Evolutionary conservation across 1,140 invertebrate genomes (phyloP).

Genomic region (Matsumurasca onukii): DNA sequence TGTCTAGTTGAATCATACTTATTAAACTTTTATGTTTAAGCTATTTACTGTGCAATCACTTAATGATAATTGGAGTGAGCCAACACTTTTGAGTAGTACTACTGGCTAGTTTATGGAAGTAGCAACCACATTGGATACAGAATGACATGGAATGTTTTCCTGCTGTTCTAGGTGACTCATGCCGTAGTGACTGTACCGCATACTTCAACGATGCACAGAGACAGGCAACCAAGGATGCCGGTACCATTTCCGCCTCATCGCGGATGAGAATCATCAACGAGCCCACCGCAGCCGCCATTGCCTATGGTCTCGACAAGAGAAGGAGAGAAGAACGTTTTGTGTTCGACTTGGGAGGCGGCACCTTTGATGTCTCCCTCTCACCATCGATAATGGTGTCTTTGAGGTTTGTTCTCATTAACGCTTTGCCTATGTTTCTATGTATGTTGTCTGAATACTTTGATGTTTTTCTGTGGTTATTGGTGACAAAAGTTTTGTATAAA

Average conservation of each 20-base stretch:
- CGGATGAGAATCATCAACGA: conserved; percentile 99
- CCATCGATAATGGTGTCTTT: conserved; percentile 97
- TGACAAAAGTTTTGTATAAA: too few relatives aligned
- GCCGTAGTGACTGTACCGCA: conserved; percentile 98
- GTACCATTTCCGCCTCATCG: conserved; percentile 86
- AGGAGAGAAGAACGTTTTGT: conserved; percentile 99
- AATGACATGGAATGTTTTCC: background rate
- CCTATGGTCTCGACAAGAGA: conserved; percentile 99
- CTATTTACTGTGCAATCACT: too few relatives aligned
- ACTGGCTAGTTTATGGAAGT: too few relatives aligned
- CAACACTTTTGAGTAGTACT: too few relatives aligned
- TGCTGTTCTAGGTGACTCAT: conserved; percentile 73
- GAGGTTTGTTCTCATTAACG: conserved; percentile 56
- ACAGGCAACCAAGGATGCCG: conserved; percentile 94
- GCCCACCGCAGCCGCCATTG: conserved; percentile 99
- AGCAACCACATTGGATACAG: background rate
- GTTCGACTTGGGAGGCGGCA: conserved; percentile 99
- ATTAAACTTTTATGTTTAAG: too few relatives aligned
- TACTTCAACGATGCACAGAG: conserved; percentile 99
- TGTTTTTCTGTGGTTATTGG: too few relatives aligned
- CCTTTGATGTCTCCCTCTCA: conserved; percentile 99
- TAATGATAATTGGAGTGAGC: too few relatives aligned
- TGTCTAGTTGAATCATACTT: too few relatives aligned
- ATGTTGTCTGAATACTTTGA: too few relatives aligned
- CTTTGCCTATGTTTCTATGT: too few relatives aligned